phyloP scores from a whole-genome alignment of 2,888 invertebrate genomes.

The Andrena bucephala region DNA sequence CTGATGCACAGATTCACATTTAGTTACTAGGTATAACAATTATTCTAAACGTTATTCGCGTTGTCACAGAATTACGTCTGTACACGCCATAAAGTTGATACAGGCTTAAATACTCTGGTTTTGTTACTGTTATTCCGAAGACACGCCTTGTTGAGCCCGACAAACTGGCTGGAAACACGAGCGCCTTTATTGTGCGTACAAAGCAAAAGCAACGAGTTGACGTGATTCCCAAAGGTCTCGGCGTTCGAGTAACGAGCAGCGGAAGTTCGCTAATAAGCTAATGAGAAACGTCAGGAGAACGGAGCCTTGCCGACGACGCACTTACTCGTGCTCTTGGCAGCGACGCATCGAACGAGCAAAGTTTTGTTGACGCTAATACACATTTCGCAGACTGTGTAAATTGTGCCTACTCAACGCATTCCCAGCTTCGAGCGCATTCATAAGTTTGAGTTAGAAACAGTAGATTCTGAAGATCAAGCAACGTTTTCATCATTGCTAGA shows the following conservation, averaged over 20 bases:
- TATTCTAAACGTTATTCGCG: too few species aligned
- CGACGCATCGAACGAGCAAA: slow-evolving; percentile 43
- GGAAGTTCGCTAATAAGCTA: slow-evolving; percentile 54
- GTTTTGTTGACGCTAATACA: slow-evolving; percentile 40
- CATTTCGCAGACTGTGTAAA: slow-evolving; percentile 26
- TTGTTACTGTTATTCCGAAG: slow-evolving; percentile 1
- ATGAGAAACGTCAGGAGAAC: slow-evolving; percentile 57
- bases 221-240: slow-evolving; percentile 34
- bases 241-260: slow-evolving; percentile 38
- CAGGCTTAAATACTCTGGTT: too few species aligned
- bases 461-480: not conserved
- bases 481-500: not conserved
- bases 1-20: not conserved
- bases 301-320: slow-evolving; percentile 44
- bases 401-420: not conserved
- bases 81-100: too few species aligned
- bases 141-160: not conserved
- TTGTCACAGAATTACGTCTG: too few species aligned
- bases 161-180: slow-evolving; percentile 8
- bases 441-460: not conserved
- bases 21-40: too few species aligned
- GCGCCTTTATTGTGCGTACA: slow-evolving; percentile 30
- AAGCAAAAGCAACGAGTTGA: slow-evolving; percentile 21
- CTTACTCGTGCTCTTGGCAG: slow-evolving; percentile 47
- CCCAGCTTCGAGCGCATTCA: not conserved